Evolutionary conservation across 2,888 invertebrate species (phyloP).

Genomic region (Drosophila neotestacea): DNA sequence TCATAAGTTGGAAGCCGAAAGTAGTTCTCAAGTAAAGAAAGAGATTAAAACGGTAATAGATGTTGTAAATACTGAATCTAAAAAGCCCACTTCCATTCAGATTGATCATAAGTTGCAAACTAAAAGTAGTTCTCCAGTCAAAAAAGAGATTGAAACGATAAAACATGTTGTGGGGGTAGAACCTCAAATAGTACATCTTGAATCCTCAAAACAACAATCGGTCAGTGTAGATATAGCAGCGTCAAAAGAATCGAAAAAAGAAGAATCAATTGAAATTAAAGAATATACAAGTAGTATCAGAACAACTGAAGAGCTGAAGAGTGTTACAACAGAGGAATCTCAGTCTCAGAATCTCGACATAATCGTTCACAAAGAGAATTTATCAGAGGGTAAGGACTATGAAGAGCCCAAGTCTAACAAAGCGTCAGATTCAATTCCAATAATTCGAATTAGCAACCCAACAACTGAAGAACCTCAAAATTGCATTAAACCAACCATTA

Average conservation of each 20-base stretch:
- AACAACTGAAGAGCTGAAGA: conserved; percentile 9
- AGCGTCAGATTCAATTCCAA: conserved; percentile 46
- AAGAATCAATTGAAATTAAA: conserved; percentile 7
- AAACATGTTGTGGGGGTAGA: conserved; percentile 2
- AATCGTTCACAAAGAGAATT: conserved; percentile 38
- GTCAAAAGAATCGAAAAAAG: neutral
- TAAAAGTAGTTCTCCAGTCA: conserved; percentile 6
- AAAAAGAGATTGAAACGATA: conserved; percentile 1
- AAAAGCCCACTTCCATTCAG: conserved; percentile 12
- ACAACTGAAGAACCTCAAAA: conserved; percentile 33
- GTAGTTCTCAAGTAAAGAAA: neutral
- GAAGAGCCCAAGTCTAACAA: conserved; percentile 33
- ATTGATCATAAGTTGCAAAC: conserved; percentile 15
- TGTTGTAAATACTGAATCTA: conserved; percentile 10
- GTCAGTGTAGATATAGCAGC: neutral
- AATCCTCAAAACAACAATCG: conserved; percentile 4
- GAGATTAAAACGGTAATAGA: too few species aligned
- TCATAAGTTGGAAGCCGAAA: conserved; percentile 17
- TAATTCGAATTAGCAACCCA: conserved; percentile 51
- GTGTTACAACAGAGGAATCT: conserved; percentile 31
- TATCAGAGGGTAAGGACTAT: conserved; percentile 59
- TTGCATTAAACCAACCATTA: conserved; percentile 25
- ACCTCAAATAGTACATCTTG: neutral
- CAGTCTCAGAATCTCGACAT: conserved; percentile 17
- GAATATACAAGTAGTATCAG: conserved; percentile 12